These are phyloP conservation scores for Gallinago nigripennis DNA, from an alignment of 2,797 vertebrate genomes.

Conservation along the genomic window DNA sequence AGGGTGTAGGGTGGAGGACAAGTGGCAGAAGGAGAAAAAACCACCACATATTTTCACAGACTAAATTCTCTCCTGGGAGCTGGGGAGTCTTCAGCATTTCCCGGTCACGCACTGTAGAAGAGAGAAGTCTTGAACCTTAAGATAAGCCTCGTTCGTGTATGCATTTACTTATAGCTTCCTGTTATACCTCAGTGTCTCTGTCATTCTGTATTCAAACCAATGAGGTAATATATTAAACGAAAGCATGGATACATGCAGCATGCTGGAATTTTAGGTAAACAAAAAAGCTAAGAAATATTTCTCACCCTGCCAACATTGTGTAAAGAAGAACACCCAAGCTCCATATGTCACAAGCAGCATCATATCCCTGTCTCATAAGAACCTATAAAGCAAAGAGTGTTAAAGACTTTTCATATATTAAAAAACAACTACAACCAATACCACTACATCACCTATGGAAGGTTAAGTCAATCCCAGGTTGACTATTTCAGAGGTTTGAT, in stretches of 20 bases:
- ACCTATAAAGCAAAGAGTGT: slow-evolving; percentile 80
- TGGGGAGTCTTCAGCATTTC: neutral
- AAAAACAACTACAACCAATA: neutral
- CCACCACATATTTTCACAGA: neutral
- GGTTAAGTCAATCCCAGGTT: neutral
- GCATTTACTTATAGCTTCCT: neutral
- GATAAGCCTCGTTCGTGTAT: neutral
- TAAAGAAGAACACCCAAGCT: slow-evolving; percentile 96
- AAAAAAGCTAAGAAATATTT: slow-evolving; percentile 11
- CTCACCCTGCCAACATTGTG: slow-evolving; percentile 97
- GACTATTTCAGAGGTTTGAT: neutral
- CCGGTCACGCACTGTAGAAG: too few relatives aligned
- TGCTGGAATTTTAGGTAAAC: slow-evolving; percentile 12
- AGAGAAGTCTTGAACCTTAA: neutral
- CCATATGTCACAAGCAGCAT: slow-evolving; percentile 98
- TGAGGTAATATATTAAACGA: neutral
- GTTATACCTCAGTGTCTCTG: neutral
- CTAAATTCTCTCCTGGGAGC: neutral
- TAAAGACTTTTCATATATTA: neutral
- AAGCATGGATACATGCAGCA: neutral
- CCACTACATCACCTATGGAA: neutral
- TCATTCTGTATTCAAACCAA: neutral
- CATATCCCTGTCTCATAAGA: slow-evolving; percentile 96
- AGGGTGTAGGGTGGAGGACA: neutral
- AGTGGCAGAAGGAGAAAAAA: neutral